These are phyloP conservation scores for Cosmorhoe ocellata DNA, from an alignment of 2,888 invertebrate genomes.

Conservation along the genomic window DNA sequence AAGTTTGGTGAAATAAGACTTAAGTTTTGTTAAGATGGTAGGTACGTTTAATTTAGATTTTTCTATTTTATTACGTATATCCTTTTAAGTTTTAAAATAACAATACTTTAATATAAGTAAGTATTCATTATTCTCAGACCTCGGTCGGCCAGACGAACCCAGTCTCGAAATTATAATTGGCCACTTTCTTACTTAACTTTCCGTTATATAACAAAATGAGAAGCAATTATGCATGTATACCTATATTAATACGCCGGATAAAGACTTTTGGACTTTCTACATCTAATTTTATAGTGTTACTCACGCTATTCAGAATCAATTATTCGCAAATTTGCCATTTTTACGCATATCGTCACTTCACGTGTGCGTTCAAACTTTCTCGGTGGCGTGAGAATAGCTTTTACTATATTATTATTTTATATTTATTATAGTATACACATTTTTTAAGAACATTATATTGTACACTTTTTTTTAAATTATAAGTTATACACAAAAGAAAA, in stretches of 20 bases:
- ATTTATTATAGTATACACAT: too few species aligned
- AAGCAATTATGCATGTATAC: conserved; percentile 75
- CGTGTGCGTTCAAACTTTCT: conserved; percentile 13
- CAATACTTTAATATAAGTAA: too few species aligned
- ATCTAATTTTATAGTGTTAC: conserved; percentile 58
- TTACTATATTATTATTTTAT: not conserved
- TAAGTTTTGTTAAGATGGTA: too few species aligned
- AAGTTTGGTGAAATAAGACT: too few species aligned
- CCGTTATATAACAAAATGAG: conserved; percentile 65
- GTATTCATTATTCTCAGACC: not conserved
- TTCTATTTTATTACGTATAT: too few species aligned
- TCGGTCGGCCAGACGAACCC: conserved; percentile 22
- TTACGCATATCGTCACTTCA: conserved; percentile 14
- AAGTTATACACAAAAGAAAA: too few species aligned
- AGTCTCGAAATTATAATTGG: conserved; percentile 69
- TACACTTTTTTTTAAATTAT: too few species aligned
- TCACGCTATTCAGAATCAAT: conserved; percentile 55
- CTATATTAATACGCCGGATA: conserved; percentile 69
- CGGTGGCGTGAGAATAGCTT: not conserved
- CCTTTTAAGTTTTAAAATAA: too few species aligned
- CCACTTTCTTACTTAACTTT: conserved; percentile 68
- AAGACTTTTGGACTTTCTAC: conserved; percentile 70
- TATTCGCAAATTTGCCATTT: conserved; percentile 34
- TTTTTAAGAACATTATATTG: too few species aligned
- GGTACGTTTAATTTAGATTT: too few species aligned